Evolutionary conservation across 1,140 invertebrate genomes (phyloP).

Genomic region (Diplogasteroides magnus): DNA sequence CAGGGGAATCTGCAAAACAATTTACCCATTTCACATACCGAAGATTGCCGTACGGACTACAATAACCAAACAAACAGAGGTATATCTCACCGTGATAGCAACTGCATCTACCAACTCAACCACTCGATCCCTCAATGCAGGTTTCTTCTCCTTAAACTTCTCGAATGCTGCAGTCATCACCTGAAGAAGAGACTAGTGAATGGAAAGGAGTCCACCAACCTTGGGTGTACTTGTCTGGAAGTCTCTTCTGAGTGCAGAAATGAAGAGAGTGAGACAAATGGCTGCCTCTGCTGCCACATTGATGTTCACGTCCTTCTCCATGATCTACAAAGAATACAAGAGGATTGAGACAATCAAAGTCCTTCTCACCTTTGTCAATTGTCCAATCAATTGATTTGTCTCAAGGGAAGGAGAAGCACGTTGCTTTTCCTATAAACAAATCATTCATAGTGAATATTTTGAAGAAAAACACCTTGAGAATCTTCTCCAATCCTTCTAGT

Average conservation of each 20-base stretch:
- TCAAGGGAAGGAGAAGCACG: too few species aligned
- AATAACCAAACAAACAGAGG: not conserved
- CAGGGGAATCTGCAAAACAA: constrained; percentile 2
- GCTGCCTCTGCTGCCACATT: constrained; percentile 78
- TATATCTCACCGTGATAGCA: constrained; percentile 55
- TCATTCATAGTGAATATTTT: too few species aligned
- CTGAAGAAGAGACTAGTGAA: constrained; percentile 6
- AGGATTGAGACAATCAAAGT: too few species aligned
- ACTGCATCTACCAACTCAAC: constrained; percentile 80
- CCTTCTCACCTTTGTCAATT: too few species aligned
- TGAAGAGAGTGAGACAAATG: constrained; percentile 75
- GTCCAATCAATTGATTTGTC: too few species aligned
- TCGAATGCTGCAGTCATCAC: constrained; percentile 75
- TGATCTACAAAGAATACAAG: constrained; percentile 21
- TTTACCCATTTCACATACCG: not conserved
- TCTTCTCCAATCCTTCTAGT: constrained; percentile 65
- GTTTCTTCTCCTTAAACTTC: constrained; percentile 95
- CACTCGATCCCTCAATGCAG: constrained; percentile 63
- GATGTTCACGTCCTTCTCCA: constrained; percentile 89
- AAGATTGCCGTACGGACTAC: not conserved
- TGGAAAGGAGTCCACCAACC: not conserved
- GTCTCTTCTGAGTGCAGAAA: constrained; percentile 75
- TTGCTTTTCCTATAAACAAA: too few species aligned
- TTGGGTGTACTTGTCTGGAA: constrained; percentile 74
- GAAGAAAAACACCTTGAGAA: too few species aligned